Percentiles rank a stretch among this genome's conserved stretches.
Conservation (phyloP, 1,140 invertebrate genomes). For the Ceratoteleas bidentatus region DNA sequence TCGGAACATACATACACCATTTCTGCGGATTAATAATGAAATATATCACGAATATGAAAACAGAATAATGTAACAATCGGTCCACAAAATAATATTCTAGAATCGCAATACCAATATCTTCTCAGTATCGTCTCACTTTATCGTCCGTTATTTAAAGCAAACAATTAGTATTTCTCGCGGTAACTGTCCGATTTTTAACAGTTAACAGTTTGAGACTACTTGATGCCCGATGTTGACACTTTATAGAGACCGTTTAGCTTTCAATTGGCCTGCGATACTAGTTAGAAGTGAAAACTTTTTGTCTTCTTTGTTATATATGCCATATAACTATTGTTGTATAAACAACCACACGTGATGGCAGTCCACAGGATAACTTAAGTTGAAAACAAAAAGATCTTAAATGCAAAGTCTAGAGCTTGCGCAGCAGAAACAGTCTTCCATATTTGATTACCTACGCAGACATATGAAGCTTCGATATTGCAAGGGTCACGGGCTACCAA, state of each 20-base stretch:
- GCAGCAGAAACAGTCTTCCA: slow-evolving; percentile 8
- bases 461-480: slow-evolving; percentile 6
- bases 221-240: no score
- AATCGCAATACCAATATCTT: no score
- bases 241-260: no score
- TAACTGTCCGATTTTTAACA: no score
- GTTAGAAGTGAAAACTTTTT: slow-evolving; percentile 14
- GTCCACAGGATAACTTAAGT: slow-evolving; percentile 23
- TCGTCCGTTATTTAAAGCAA: no score
- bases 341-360: slow-evolving; percentile 33
- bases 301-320: slow-evolving; percentile 11
- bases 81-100: no score
- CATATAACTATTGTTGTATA: slow-evolving; percentile 29
- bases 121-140: no score
- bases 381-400: slow-evolving; percentile 31
- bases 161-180: no score
- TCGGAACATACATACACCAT: neutral
- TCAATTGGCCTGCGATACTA: neutral
- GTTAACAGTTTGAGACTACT: no score
- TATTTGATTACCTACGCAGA: slow-evolving; percentile 6
- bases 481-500: neutral
- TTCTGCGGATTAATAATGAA: neutral
- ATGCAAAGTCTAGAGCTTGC: slow-evolving; percentile 20
- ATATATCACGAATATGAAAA: neutral
- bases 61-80: no score